phyloP scores from a whole-genome alignment of 1,140 invertebrate species.

The silkworm (Bombyx mori) region ASM3026992v2 NC_085131.1:9770501-9771000 shows the following conservation, averaged over 20 bases:
- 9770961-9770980: no score
- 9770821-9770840: not conserved
- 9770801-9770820: slow-evolving; percentile 27
- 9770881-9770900: no score
- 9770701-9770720: slow-evolving; percentile 53
- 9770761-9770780: slow-evolving; percentile 70
- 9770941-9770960: no score
- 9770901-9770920: no score
- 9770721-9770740: slow-evolving; percentile 46
- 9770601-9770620: slow-evolving; percentile 53
- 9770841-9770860: not conserved
- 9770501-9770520: slow-evolving; percentile 86
- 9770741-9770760: slow-evolving; percentile 64
- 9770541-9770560: slow-evolving; percentile 95
- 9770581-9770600: slow-evolving; percentile 75
- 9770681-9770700: slow-evolving; percentile 34
- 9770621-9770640: slow-evolving; percentile 95
- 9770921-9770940: no score
- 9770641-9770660: slow-evolving; percentile 90
- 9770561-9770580: slow-evolving; percentile 90
- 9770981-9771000: no score
- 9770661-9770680: slow-evolving; percentile 73
- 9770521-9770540: slow-evolving; percentile 90
- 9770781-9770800: slow-evolving; percentile 35
- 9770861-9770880: not conserved